A percentile compares a stretch with the other conserved stretches of the same genome.
These are phyloP conservation scores for Momotus momota DNA, from an alignment of 2,797 vertebrate genomes.

Conservation along the genomic window DNA sequence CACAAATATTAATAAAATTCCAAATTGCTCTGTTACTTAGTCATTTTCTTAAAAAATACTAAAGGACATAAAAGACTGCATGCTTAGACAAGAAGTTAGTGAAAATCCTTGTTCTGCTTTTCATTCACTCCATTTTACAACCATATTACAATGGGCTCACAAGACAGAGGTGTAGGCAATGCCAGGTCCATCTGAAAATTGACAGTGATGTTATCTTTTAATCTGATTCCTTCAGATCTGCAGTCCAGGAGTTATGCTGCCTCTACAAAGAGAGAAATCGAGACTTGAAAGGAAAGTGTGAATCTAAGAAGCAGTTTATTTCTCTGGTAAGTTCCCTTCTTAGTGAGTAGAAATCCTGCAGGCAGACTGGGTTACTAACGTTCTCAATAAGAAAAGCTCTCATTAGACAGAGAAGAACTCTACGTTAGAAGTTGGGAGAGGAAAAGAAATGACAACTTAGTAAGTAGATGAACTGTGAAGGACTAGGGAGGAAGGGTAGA, in stretches of 20 bases:
- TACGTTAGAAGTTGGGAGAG: not conserved
- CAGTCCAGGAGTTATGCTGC: not conserved
- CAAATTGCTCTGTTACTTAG: not conserved
- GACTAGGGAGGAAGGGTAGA: not conserved
- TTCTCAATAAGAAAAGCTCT: not conserved
- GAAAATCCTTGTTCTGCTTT: not conserved
- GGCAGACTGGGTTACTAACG: not conserved
- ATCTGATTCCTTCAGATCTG: not conserved
- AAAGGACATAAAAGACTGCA: not conserved
- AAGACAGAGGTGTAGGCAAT: not conserved
- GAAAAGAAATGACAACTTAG: not conserved
- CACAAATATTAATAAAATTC: not conserved
- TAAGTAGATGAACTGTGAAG: conserved; percentile 3
- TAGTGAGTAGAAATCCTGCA: not conserved
- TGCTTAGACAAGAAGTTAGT: not conserved
- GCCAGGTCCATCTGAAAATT: not conserved
- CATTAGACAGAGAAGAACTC: not conserved
- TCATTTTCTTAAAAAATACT: not conserved
- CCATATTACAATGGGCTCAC: not conserved
- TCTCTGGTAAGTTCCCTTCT: not conserved
- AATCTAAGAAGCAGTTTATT: not conserved
- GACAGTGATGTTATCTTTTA: not conserved
- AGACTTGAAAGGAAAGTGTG: not conserved
- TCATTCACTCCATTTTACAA: not conserved
- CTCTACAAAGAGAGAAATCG: not conserved